Evolutionary conservation across 2,797 vertebrate species (phyloP), one percentile per base, ranked within the genome.

Genomic region (Caiman crocodilus): DNA sequence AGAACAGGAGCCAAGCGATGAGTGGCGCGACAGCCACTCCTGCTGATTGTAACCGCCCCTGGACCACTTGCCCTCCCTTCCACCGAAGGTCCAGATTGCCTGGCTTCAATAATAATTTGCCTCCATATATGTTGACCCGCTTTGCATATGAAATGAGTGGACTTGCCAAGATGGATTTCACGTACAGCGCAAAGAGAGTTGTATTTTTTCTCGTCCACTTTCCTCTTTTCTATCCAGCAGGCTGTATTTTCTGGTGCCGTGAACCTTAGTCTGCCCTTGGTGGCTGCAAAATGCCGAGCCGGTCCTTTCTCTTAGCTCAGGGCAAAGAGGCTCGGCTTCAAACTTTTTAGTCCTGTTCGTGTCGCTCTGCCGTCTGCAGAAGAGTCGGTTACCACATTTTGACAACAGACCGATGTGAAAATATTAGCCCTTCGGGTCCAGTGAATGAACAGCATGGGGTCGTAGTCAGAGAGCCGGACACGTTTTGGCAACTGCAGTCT

Each of bases 61-160:
- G 77, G n/a, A 81, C 69, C 0, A 14, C 92, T 30, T 18, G 32
- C 30, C 81, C 93, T 89, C 85, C 89, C 63, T 85, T 50, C 35
- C 87, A 79, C 42, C 10, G 20, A 26, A 32, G 67, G 85, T 30
- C 94, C 93, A 75, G 0, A 1, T 74, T 25, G 87, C 77, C 93
- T 94, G 93, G 4, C 93, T 97, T 94, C 94, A 95, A 96, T 97
- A 96, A 97, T 92, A 90, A 23, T 93, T 85, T 94, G 25, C 92
- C 87, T 79, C 80, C 85, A 71, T 87, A 85, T 94, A 35, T 35
- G 92, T 87, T n/a, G n/a, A n/a, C n/a, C n/a, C n/a, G n/a, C n/a
- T n/a, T n/a, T 5, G 65, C 90, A 95, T 94, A 96, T 96, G 92
- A 93, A 85, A 63, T 84, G 92, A 79, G 90, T 90, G 91, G 88